These are phyloP conservation scores for Lingula anatina DNA, from an alignment of 2,888 invertebrate species.

Conservation along the genomic window DNA sequence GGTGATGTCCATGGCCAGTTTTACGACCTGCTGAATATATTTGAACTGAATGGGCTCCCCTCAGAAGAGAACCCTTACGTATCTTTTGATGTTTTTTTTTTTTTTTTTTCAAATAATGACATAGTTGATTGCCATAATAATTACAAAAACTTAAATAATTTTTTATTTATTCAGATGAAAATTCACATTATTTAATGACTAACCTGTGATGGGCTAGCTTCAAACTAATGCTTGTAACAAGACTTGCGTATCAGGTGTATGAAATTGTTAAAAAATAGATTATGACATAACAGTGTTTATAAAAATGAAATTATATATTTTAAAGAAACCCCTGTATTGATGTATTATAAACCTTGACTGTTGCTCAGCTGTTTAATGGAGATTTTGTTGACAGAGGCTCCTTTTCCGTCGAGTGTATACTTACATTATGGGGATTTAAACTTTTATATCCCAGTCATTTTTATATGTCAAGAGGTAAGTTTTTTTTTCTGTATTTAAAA, in stretches of 20 bases:
- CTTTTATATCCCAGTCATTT: constrained; percentile 93
- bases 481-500: constrained; percentile 1
- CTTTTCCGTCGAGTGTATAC: constrained; percentile 98
- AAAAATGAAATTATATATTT: no score
- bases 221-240: no score
- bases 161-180: background rate
- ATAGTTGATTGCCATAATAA: background rate
- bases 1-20: constrained; percentile 99
- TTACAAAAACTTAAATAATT: background rate
- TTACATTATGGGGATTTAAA: constrained; percentile 94
- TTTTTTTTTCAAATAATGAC: no score
- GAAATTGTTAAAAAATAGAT: no score
- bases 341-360: no score
- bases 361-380: constrained; percentile 81
- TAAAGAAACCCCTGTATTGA: no score
- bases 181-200: no score
- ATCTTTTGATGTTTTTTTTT: constrained; percentile 39
- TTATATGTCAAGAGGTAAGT: constrained; percentile 91
- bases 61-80: constrained; percentile 92
- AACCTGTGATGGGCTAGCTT: no score
- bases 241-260: no score
- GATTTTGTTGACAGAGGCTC: constrained; percentile 99
- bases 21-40: constrained; percentile 97
- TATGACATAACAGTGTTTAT: no score
- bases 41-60: constrained; percentile 92